phyloP scores from a whole-genome alignment of 2,888 invertebrate genomes.

The Piscicola geometra region DNA sequence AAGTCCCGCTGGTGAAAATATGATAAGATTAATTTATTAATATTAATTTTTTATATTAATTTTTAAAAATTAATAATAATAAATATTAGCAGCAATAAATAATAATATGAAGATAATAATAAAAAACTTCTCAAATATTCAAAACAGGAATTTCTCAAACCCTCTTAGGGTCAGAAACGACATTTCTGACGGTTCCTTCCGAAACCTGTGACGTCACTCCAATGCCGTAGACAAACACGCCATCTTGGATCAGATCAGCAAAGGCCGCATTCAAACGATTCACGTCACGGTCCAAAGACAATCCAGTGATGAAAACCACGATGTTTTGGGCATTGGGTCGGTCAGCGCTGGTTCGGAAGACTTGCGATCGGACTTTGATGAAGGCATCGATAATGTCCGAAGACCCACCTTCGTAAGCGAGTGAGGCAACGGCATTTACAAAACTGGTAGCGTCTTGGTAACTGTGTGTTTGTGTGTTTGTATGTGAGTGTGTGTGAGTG shows the following conservation, averaged over 20 bases:
- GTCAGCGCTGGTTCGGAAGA: background rate
- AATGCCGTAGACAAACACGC: background rate
- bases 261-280: background rate
- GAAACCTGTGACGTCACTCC: background rate
- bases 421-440: background rate
- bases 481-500: too few species aligned
- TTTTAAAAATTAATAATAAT: too few species aligned
- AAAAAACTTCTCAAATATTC: too few species aligned
- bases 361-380: background rate
- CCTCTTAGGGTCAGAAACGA: too few species aligned
- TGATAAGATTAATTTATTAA: too few species aligned
- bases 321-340: background rate
- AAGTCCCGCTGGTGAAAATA: too few species aligned
- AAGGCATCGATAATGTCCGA: background rate
- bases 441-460: too few species aligned
- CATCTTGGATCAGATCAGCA: background rate
- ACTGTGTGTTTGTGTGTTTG: background rate
- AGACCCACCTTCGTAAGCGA: background rate
- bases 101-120: too few species aligned
- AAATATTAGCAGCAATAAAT: too few species aligned
- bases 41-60: too few species aligned
- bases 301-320: background rate
- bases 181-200: too few species aligned
- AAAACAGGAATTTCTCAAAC: too few species aligned
- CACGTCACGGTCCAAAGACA: background rate